phyloP scores from a whole-genome alignment of 2,888 invertebrate genomes.

The Scrobipalpa costella region DNA sequence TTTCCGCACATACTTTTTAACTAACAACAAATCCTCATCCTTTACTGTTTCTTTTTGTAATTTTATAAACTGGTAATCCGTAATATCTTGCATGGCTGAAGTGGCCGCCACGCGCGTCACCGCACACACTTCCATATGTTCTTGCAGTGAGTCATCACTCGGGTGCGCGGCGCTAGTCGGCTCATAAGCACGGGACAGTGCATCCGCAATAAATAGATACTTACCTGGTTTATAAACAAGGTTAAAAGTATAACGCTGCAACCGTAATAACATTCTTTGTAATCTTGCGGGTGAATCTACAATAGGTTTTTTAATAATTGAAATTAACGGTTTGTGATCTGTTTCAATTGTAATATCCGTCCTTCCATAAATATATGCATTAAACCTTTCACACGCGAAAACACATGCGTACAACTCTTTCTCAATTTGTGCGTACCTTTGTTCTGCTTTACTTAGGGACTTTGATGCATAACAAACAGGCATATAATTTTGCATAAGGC shows the following conservation, averaged over 20 bases:
- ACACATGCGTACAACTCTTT: constrained; percentile 34
- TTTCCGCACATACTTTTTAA: too few relatives aligned
- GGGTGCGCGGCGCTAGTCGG: constrained; percentile 4
- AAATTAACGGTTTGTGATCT: constrained; percentile 28
- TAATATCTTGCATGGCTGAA: neutral
- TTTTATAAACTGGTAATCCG: neutral
- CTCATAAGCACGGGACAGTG: constrained; percentile 30
- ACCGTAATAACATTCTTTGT: constrained; percentile 32
- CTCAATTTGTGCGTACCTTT: constrained; percentile 34
- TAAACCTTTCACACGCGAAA: constrained; percentile 31
- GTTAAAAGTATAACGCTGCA: constrained; percentile 34
- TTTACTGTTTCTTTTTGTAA: constrained; percentile 3
- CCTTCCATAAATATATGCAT: constrained; percentile 27
- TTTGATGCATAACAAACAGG: constrained; percentile 33
- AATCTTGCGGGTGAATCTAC: constrained; percentile 29
- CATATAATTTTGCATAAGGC: constrained; percentile 32
- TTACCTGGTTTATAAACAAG: constrained; percentile 33
- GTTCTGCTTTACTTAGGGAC: constrained; percentile 29
- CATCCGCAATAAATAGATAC: constrained; percentile 32
- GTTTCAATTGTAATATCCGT: constrained; percentile 25
- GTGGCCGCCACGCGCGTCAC: neutral
- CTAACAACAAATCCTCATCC: neutral
- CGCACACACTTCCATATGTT: constrained; percentile 10
- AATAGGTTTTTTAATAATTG: constrained; percentile 34
- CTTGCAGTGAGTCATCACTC: constrained; percentile 5